Percentiles rank a stretch among this genome's conserved stretches.
Evolutionary conservation across 1,140 invertebrate genomes (phyloP).

Genomic region (Phymorhynchus buccinoides): DNA sequence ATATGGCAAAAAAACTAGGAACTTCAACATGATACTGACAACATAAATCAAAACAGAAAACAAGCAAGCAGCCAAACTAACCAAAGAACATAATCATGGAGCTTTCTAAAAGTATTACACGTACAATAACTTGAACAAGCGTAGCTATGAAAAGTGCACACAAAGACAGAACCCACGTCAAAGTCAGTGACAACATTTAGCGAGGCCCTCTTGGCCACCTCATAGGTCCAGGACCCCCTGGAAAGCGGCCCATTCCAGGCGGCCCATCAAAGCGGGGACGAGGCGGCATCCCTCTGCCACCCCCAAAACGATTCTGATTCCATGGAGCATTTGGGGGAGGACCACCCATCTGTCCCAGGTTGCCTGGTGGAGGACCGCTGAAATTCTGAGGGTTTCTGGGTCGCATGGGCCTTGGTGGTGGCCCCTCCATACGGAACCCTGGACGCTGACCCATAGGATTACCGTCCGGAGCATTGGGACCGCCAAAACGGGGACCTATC

Average conservation of each 20-base stretch:
- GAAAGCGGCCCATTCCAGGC: slow-evolving; percentile 30
- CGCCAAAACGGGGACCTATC: neutral
- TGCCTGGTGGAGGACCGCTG: slow-evolving; percentile 27
- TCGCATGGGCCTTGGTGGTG: slow-evolving; percentile 32
- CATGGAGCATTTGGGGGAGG: slow-evolving; percentile 6
- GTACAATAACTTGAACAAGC: too few species aligned
- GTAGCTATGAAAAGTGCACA: too few species aligned
- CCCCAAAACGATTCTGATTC: slow-evolving; percentile 2
- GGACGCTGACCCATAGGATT: slow-evolving; percentile 16
- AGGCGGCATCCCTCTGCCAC: slow-evolving; percentile 21
- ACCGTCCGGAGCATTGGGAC: slow-evolving; percentile 6
- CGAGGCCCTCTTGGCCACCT: slow-evolving; percentile 33
- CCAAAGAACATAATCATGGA: too few species aligned
- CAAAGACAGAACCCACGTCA: too few species aligned
- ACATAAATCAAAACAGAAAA: too few species aligned
- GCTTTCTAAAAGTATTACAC: too few species aligned
- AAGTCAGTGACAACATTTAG: neutral
- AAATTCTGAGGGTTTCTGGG: slow-evolving; percentile 43
- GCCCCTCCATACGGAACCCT: slow-evolving; percentile 26
- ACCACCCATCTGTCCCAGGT: slow-evolving; percentile 3
- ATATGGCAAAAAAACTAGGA: too few species aligned
- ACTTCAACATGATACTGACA: too few species aligned
- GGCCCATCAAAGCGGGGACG: slow-evolving; percentile 30
- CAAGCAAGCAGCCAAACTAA: too few species aligned
- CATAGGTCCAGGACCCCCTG: slow-evolving; percentile 34